Evolutionary conservation across 2,113 vertebrate genomes (phyloP).

Genomic region (Larimichthys crocea): DNA sequence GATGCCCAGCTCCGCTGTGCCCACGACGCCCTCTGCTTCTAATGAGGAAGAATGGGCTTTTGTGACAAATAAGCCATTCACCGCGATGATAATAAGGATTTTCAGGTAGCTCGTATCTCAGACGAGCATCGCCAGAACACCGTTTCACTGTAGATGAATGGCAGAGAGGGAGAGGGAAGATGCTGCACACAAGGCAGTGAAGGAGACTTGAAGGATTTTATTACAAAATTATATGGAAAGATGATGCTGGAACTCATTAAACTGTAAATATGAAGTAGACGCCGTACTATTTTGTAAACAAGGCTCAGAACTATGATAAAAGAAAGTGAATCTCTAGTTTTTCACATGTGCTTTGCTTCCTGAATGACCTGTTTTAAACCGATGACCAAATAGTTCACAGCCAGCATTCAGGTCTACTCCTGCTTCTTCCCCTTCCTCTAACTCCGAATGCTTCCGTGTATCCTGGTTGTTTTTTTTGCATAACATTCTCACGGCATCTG

Average conservation of each 20-base stretch:
- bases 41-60: conserved; percentile 67
- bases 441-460: conserved; percentile 1
- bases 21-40: conserved; percentile 54
- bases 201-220: conserved; percentile 35
- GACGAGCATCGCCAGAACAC: conserved; percentile 7
- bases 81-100: conserved; percentile 29
- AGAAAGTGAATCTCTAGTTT: neutral
- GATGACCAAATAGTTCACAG: neutral
- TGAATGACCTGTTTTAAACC: neutral
- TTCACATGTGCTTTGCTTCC: neutral
- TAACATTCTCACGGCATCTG: conserved; percentile 41
- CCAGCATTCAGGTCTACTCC: neutral
- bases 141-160: conserved; percentile 39
- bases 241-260: neutral
- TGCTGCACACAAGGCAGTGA: conserved; percentile 12
- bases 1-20: conserved; percentile 39
- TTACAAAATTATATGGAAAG: neutral
- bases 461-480: conserved; percentile 47
- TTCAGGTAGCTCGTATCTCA: conserved; percentile 43
- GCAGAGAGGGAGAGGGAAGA: neutral
- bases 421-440: neutral
- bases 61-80: conserved; percentile 58
- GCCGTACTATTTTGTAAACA: neutral
- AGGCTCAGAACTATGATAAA: neutral
- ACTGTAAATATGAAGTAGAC: neutral